These are phyloP conservation scores for Onychorhynchus coronatus DNA, from an alignment of 2,113 vertebrate genomes.

Conservation along the genomic window DNA sequence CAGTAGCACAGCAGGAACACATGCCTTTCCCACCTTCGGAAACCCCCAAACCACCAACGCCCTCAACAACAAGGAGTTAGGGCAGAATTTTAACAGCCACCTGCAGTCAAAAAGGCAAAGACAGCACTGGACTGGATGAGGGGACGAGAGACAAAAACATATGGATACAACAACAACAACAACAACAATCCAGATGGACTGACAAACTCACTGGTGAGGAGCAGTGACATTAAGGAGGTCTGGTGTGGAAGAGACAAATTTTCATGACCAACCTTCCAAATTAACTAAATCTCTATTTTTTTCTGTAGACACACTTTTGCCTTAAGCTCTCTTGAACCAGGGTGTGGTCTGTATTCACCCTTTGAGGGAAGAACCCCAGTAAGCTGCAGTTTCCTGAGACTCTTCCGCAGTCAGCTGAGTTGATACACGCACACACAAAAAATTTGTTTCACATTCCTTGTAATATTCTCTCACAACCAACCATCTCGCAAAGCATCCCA, in stretches of 20 bases:
- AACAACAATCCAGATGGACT: background rate
- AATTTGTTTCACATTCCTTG: background rate
- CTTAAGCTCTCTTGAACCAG: background rate
- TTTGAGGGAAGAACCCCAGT: background rate
- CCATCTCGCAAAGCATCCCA: background rate
- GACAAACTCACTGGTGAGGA: background rate
- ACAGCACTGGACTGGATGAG: background rate
- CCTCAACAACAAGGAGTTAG: background rate
- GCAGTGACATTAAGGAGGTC: accelerated
- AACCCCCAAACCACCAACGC: background rate
- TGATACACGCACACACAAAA: background rate
- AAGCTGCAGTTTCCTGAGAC: background rate
- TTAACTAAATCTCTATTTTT: background rate
- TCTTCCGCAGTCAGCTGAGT: background rate
- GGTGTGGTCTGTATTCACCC: accelerated
- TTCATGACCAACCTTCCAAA: background rate
- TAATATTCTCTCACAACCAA: background rate
- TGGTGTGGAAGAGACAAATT: background rate
- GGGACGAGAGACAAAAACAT: background rate
- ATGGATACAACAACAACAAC: background rate
- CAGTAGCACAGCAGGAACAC: background rate
- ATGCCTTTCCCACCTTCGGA: background rate
- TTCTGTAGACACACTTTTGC: background rate
- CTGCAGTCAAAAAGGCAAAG: background rate
- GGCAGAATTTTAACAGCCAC: background rate